Conservation (phyloP, 2,113 vertebrate species). For the Isurus oxyrinchus region DNA sequence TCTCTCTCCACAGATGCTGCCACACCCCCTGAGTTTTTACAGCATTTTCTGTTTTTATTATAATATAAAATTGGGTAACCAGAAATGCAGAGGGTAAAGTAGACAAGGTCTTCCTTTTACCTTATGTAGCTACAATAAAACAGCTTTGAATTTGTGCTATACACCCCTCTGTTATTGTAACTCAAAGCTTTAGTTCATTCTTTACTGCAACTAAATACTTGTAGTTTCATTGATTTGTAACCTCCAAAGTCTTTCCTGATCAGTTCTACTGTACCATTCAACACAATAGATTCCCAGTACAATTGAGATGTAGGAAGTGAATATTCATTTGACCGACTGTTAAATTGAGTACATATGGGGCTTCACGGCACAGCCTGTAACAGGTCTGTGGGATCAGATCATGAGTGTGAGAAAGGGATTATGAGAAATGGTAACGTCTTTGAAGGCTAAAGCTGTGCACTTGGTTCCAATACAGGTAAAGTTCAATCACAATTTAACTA, state of each 20-base stretch:
- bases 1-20: too few relatives aligned
- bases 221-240: background rate
- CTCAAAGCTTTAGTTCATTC: background rate
- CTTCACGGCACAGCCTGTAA: background rate
- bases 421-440: background rate
- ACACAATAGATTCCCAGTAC: background rate
- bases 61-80: background rate
- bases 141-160: background rate
- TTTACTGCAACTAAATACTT: background rate
- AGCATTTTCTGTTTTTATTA: background rate
- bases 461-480: background rate
- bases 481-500: background rate
- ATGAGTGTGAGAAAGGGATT: background rate
- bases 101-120: too few relatives aligned
- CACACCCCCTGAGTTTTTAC: too few relatives aligned
- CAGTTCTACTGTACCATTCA: background rate
- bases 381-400: background rate
- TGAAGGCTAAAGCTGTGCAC: background rate
- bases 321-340: background rate
- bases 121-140: background rate
- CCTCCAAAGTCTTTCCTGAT: background rate
- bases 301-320: background rate
- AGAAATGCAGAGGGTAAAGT: background rate
- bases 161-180: background rate
- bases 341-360: background rate